Evolutionary conservation across 1,140 invertebrate species (phyloP), one percentile per base, ranked within the genome.

Genomic region (Yoshiicerus persimilis): DNA sequence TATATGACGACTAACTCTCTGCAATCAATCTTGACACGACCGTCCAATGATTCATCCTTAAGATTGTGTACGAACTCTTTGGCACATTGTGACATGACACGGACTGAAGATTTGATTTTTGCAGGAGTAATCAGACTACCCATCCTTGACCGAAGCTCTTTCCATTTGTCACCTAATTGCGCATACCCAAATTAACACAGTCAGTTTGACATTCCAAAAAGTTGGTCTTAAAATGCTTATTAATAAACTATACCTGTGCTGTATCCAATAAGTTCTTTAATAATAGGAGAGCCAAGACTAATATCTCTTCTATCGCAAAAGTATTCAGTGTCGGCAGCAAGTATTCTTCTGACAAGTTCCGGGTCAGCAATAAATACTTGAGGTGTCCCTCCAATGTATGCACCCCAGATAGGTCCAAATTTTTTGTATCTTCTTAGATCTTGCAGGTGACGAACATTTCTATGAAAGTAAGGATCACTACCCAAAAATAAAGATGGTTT

Each of bases 341-440:
- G 34, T 9, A 87, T 36, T 20, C 16, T 27, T 10, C 86, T 38
- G 2, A 93, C 91, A n/a, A 94, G 90, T 88, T 92, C 92, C 25
- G 92, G 92, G 90, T 93, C 93, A 16, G 32, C 34, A 34, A 89
- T 36, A 36, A 62, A 36, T 4, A 89, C 32, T 75, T 89, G 80
- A 9, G 86, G 80, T 47, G 34, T 41, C 27, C 87, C 10, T 1
- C 88, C 88, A 5, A 87, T 30, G 25, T 87, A 87, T 2, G 66
- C 32, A 80, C 80, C n/a, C 27, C 66, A 47, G 39, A 90, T 87
- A 25, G 80, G 62, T 75, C 89, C 89, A 75, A 62, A 88, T 70
- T 90, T 88, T 64, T 89, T 87, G 47, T 56, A 87, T 20, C 87
- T 80, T 36, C 87, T 86, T 23, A 90, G 80, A 75, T 90, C 90